These are phyloP conservation scores for Sardinella longiceps DNA, from an alignment of 2,797 vertebrate genomes.

Conservation along the genomic window DNA sequence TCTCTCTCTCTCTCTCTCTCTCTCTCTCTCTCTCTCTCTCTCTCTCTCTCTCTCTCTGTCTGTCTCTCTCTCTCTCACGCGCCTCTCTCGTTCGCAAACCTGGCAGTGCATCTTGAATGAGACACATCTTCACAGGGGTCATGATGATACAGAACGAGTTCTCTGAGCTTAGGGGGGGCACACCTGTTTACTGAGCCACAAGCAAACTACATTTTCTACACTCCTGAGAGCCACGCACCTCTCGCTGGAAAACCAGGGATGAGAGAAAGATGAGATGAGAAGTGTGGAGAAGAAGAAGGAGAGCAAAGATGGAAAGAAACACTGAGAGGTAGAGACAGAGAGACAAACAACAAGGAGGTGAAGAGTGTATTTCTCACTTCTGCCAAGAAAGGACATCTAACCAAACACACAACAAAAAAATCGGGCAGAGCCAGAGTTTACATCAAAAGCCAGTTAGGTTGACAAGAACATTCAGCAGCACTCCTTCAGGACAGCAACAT, in stretches of 20 bases:
- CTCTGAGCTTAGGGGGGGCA: not conserved
- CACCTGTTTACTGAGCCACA: not conserved
- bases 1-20: not conserved
- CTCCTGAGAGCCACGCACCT: not conserved
- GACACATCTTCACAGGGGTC: not conserved
- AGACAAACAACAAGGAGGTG: not conserved
- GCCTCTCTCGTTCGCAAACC: not conserved
- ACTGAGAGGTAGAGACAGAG: not conserved
- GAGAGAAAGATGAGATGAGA: not conserved
- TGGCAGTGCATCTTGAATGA: not conserved
- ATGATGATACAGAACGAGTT: conserved; percentile 13
- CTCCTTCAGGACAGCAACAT: not conserved
- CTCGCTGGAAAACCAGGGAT: not conserved
- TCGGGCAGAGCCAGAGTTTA: not conserved
- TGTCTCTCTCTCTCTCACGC: too few species aligned
- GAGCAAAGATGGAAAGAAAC: not conserved
- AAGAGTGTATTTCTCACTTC: not conserved
- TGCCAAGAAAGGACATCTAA: not conserved
- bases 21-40: too few species aligned
- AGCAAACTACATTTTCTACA: conserved; percentile 7
- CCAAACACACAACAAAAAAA: not conserved
- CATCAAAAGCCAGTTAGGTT: not conserved
- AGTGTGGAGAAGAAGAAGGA: not conserved
- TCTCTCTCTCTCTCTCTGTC: too few species aligned
- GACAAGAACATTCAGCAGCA: not conserved